Conservation (phyloP, 2,797 vertebrate genomes). For the Heliangelus exortis region DNA sequence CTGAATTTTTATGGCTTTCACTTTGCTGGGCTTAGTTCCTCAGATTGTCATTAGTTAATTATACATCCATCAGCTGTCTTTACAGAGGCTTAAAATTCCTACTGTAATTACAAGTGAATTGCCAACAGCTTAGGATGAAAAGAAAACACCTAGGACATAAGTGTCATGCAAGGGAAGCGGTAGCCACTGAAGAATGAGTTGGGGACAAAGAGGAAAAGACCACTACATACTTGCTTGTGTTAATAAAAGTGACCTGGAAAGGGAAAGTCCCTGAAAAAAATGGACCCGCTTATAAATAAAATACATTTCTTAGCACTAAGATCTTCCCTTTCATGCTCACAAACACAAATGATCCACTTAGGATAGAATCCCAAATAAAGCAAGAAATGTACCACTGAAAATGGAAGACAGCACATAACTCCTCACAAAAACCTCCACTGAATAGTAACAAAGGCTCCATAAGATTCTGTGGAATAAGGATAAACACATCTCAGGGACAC, state of each 20-base stretch:
- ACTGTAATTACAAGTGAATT: constrained; percentile 5
- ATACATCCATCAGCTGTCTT: background rate
- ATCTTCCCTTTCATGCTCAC: background rate
- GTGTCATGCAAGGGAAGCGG: background rate
- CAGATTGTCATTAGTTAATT: constrained; percentile 16
- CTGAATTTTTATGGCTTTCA: constrained; percentile 12
- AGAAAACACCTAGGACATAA: background rate
- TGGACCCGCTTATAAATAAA: background rate
- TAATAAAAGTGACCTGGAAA: background rate
- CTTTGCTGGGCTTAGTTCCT: background rate
- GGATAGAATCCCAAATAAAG: background rate
- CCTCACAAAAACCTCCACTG: background rate
- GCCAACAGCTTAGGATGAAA: background rate
- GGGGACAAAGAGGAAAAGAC: background rate
- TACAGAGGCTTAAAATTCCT: constrained; percentile 29
- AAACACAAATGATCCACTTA: background rate
- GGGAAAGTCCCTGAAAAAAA: background rate
- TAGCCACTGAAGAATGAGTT: background rate
- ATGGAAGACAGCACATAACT: background rate
- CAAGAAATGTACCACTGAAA: background rate
- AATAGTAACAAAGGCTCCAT: background rate
- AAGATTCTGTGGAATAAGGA: background rate
- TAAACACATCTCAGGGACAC: background rate
- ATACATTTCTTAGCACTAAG: background rate
- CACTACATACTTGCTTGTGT: background rate